Percentiles rank a stretch among this genome's conserved stretches.
These are phyloP conservation scores for Sapajus apella DNA, from an alignment of 2,113 vertebrate species.

Conservation along the genomic window DNA sequence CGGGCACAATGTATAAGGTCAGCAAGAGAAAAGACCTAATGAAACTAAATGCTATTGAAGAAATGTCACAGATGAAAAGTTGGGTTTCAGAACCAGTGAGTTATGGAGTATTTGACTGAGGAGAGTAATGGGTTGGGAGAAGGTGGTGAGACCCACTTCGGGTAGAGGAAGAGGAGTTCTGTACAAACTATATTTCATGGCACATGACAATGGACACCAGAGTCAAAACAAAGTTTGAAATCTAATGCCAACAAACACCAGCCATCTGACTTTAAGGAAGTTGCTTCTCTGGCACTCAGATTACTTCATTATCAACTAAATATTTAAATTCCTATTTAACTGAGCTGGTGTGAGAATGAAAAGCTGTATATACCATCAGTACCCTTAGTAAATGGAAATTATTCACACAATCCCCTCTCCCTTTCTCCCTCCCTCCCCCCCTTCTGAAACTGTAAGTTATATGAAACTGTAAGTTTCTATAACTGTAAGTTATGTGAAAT, in stretches of 20 bases:
- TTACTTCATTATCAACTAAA: background rate
- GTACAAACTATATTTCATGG: background rate
- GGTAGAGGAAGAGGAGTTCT: background rate
- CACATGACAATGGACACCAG: background rate
- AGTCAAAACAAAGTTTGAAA: background rate
- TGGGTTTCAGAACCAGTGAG: background rate
- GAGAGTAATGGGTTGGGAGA: background rate
- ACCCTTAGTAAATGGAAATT: background rate
- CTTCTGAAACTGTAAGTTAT: background rate
- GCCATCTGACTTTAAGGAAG: background rate
- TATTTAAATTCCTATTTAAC: background rate
- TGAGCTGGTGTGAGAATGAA: background rate
- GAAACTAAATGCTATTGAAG: background rate
- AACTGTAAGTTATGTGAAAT: too few species aligned
- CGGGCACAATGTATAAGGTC: background rate
- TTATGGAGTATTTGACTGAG: background rate
- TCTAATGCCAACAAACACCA: background rate
- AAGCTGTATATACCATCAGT: background rate
- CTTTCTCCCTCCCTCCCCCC: background rate
- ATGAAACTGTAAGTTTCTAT: too few species aligned
- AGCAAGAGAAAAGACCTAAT: background rate
- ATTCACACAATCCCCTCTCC: background rate
- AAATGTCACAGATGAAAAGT: background rate
- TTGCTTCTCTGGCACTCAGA: background rate
- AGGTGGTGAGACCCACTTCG: background rate